Evolutionary conservation across 1,140 invertebrate genomes (phyloP).

Genomic region (Helicoverpa zea): DNA sequence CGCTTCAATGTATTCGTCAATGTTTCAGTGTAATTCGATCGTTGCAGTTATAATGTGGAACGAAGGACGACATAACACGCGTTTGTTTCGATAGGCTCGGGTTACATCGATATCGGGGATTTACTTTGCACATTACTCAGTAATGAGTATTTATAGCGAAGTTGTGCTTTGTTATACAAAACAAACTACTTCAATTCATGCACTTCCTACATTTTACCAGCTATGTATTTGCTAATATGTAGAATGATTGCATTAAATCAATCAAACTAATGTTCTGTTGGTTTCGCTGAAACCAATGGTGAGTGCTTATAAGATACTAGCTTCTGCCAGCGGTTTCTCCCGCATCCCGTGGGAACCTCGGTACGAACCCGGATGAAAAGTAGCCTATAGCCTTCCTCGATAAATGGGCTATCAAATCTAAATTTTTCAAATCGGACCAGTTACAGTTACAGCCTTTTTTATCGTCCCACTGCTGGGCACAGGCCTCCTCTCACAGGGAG

Average conservation of each 20-base stretch:
- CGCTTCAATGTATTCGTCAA: neutral
- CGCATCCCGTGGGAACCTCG: too few relatives aligned
- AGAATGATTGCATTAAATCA: neutral
- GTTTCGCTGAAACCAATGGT: too few relatives aligned
- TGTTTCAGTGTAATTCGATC: slow-evolving; percentile 9
- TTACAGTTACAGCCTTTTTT: too few relatives aligned
- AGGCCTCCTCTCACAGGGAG: too few relatives aligned
- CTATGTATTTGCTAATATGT: neutral
- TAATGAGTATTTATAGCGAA: neutral
- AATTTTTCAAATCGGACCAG: too few relatives aligned
- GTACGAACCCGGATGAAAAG: too few relatives aligned
- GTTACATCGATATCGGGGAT: neutral
- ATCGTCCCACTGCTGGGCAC: too few relatives aligned
- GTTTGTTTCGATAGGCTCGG: neutral
- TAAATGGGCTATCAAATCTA: too few relatives aligned
- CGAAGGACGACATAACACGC: slow-evolving; percentile 1
- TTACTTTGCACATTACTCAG: slow-evolving; percentile 2
- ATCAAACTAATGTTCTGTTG: too few relatives aligned
- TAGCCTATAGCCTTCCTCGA: too few relatives aligned
- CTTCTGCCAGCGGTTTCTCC: too few relatives aligned
- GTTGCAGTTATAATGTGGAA: neutral
- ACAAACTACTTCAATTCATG: neutral
- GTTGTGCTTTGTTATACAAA: neutral
- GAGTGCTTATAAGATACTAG: too few relatives aligned
- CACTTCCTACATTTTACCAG: neutral